Percentiles rank a stretch among this genome's conserved stretches.
Conservation (phyloP, 2,888 invertebrate species). For the Malachius bipustulatus region DNA sequence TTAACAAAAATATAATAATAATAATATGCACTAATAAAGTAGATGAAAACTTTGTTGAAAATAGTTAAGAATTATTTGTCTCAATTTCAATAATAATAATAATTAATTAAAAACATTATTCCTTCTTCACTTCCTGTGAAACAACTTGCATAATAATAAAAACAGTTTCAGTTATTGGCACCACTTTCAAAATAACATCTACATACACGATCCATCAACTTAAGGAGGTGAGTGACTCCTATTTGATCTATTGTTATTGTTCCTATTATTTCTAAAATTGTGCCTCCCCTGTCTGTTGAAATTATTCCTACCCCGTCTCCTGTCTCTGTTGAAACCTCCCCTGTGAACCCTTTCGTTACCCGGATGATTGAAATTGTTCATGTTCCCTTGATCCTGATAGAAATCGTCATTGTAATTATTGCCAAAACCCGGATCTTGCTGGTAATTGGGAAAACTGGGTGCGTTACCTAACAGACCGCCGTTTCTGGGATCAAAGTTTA, state of each 20-base stretch:
- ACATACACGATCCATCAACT: too few relatives aligned
- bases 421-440: constrained; percentile 11
- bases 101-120: too few relatives aligned
- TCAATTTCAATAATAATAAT: too few relatives aligned
- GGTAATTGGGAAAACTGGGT: constrained; percentile 17
- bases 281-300: constrained; percentile 24
- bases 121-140: too few relatives aligned
- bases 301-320: constrained; percentile 27
- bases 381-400: constrained; percentile 36
- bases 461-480: constrained; percentile 29
- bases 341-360: constrained; percentile 30
- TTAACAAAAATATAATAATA: too few relatives aligned
- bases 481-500: constrained; percentile 34
- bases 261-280: constrained; percentile 26
- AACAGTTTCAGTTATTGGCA: too few relatives aligned
- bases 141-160: too few relatives aligned
- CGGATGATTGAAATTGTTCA: constrained; percentile 39
- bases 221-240: constrained; percentile 31
- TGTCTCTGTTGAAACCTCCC: constrained; percentile 31
- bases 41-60: too few relatives aligned
- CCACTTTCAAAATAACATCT: too few relatives aligned
- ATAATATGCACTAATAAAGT: too few relatives aligned
- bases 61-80: too few relatives aligned
- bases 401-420: too few relatives aligned
- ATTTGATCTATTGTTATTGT: constrained; percentile 28